These are phyloP conservation scores for Huso huso DNA, from an alignment of 2,797 vertebrate genomes.

Conservation along the genomic window DNA sequence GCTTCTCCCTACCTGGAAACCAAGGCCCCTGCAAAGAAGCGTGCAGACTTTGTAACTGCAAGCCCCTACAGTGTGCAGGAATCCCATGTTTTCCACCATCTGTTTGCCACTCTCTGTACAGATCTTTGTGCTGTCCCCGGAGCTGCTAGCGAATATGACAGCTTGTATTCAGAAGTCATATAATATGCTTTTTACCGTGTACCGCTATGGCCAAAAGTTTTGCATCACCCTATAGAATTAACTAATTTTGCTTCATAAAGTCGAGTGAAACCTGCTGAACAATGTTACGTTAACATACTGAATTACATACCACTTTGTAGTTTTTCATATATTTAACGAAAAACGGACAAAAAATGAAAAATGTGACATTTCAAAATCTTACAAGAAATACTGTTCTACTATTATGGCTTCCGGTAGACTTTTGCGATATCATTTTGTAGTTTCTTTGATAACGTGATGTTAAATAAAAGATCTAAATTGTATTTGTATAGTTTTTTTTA, in stretches of 20 bases:
- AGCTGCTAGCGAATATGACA: not conserved
- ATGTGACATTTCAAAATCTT: not conserved
- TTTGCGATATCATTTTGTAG: no score
- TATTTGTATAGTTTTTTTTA: no score
- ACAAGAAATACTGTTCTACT: no score
- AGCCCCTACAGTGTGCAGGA: not conserved
- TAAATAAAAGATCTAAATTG: no score
- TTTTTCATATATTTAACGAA: not conserved
- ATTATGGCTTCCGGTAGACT: no score
- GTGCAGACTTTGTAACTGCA: not conserved
- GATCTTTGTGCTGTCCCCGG: not conserved
- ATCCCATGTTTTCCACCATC: not conserved
- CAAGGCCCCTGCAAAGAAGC: not conserved
- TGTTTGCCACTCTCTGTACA: not conserved
- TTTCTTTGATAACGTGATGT: no score
- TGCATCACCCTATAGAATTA: no score
- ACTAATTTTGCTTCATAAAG: no score
- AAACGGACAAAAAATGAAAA: not conserved
- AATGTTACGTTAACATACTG: no score
- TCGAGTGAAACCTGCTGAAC: no score
- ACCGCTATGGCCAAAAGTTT: no score
- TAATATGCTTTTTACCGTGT: not conserved
- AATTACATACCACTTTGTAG: no score
- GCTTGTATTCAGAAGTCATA: not conserved
- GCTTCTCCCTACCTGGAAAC: not conserved